A percentile compares a stretch with the other conserved stretches of the same genome.
Evolutionary conservation across 2,888 invertebrate genomes (phyloP).

Genomic region (Leptinotarsa tumamoca): DNA sequence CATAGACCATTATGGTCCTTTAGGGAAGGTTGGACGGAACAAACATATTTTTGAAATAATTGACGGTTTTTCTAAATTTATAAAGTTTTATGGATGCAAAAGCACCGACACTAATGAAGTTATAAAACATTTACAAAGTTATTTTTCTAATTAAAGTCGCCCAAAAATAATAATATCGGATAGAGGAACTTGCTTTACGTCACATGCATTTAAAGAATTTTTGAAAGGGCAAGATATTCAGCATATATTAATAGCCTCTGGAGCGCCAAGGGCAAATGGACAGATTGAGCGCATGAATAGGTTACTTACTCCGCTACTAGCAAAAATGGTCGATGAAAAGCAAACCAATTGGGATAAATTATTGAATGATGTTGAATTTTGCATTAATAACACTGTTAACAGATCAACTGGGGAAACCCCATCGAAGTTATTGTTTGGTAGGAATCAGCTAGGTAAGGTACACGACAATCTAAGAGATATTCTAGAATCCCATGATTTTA

Average conservation of each 20-base stretch:
- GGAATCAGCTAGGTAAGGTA: constrained; percentile 22
- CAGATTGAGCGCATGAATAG: constrained; percentile 45
- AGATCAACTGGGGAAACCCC: constrained; percentile 53
- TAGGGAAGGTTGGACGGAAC: constrained; percentile 26
- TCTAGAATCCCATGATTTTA: background rate
- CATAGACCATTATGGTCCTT: constrained; percentile 32
- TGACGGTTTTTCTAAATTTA: constrained; percentile 54
- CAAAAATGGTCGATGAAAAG: constrained; percentile 33
- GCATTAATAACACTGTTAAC: constrained; percentile 51
- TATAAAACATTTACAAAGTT: constrained; percentile 36
- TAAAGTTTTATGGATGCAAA: constrained; percentile 47
- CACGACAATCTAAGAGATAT: constrained; percentile 25
- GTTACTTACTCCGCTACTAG: constrained; percentile 38
- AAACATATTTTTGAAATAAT: constrained; percentile 52
- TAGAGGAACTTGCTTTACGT: constrained; percentile 48
- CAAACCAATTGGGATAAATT: constrained; percentile 41
- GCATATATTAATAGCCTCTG: constrained; percentile 43
- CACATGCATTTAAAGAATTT: constrained; percentile 45
- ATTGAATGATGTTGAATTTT: constrained; percentile 43
- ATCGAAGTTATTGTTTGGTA: constrained; percentile 52
- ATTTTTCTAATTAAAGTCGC: constrained; percentile 50
- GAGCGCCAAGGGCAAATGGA: constrained; percentile 45
- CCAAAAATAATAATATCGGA: constrained; percentile 49
- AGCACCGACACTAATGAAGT: constrained; percentile 41
- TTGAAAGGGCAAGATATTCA: constrained; percentile 39